Base-by-base conservation (phyloP, 1,140 invertebrate genomes). In the Araneus ventricosus region DNA sequence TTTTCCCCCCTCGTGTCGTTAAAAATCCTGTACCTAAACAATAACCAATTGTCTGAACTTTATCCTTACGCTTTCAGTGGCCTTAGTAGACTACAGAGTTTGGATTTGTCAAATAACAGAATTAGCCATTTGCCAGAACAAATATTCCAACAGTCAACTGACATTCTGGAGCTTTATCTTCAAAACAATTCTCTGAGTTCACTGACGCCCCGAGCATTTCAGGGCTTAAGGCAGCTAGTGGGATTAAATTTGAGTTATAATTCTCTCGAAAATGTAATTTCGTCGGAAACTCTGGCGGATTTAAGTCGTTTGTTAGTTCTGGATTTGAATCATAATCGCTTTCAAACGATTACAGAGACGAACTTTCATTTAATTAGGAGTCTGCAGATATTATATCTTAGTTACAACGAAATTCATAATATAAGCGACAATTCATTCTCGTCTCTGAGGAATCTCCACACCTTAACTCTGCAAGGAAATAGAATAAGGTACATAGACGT, bases 21-120 rank as follows among this genome's bases (percentile, higher is more conserved):
- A 39, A 96, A 97, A 92, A 97, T 97, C 94, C 96, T 98, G 37
- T 96, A 97, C 94, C 95, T 99, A 89, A 97, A 98, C 95, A 97
- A 98, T 94, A 99, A 99, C 95, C 97, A 97, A 94, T 97, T 99
- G 92, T 96, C 96, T 24, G 97, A 98, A 94, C 96, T 98, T 89
- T 97, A 97, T 63, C 97, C 97, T 88, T 97, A 97, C 95, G 97
- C 97, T 30, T 96, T 98, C 88, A 96, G 97, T 59, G 97, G 97
- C 8, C 96, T 99, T 52, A 96, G 96, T 20, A 97, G 97, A 57
- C 95, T 99, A 94, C 96, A 97, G 94, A 96, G 97, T 52, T 96
- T 99, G 34, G 98, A 99, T 96, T 96, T 98, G 95, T 98, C 98
- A 85, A 97, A 97, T 95, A 99, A 99, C 95, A 96, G 97, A 90